These are phyloP conservation scores for Parnassius smintheus DNA, from an alignment of 2,888 invertebrate genomes.

Conservation along the genomic window DNA sequence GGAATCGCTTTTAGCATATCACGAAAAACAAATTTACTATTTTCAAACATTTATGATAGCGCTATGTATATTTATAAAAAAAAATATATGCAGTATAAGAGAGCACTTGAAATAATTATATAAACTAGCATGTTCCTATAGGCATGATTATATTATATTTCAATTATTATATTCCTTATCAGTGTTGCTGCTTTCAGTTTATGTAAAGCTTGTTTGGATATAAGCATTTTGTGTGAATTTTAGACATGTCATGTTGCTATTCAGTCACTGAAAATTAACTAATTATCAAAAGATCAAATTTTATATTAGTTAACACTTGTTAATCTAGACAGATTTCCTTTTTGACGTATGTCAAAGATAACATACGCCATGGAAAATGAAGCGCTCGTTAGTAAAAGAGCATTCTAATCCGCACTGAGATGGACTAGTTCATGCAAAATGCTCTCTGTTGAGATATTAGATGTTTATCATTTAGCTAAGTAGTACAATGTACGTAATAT, in stretches of 20 bases:
- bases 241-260: no score
- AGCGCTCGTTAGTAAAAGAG: neutral
- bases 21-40: no score
- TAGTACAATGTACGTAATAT: slow-evolving; percentile 29
- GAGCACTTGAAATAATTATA: neutral
- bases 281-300: no score
- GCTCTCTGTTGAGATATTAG: slow-evolving; percentile 7
- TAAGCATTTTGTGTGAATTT: slow-evolving; percentile 8
- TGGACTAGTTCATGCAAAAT: slow-evolving; percentile 2
- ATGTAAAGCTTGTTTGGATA: slow-evolving; percentile 15
- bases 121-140: slow-evolving; percentile 10
- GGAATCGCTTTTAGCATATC: no score
- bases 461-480: slow-evolving; percentile 21
- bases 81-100: no score
- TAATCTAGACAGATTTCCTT: no score
- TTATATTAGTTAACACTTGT: no score
- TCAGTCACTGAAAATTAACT: neutral
- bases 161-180: slow-evolving; percentile 7
- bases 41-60: no score
- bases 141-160: slow-evolving; percentile 14
- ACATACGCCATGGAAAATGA: no score
- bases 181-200: slow-evolving; percentile 16
- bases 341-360: no score
- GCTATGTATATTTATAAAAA: no score
- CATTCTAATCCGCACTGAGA: neutral